Conservation (phyloP, 2,797 vertebrate species). For the Bradypodion ventrale region DNA sequence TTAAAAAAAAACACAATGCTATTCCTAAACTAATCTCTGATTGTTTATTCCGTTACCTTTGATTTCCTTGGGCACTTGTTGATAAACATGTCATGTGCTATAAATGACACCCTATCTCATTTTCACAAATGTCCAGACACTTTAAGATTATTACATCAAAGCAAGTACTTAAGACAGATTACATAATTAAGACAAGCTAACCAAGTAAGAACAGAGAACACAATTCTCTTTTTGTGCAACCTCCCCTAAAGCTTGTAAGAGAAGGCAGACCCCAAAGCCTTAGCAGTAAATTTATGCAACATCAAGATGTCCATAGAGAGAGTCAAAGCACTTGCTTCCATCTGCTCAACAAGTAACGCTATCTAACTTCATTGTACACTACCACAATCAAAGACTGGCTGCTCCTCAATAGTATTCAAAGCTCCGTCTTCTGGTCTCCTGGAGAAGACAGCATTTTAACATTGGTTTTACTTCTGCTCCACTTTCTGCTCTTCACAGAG, state of each 20-base stretch:
- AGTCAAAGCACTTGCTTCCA: neutral
- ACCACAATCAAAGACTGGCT: neutral
- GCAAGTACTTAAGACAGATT: neutral
- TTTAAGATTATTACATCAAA: neutral
- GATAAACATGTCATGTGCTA: neutral
- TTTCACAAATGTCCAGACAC: neutral
- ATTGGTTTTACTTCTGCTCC: neutral
- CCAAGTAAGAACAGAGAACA: neutral
- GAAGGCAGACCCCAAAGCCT: neutral
- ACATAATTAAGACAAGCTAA: neutral
- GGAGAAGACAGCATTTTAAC: neutral
- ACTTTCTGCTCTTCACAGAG: conserved; percentile 3
- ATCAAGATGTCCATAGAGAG: neutral
- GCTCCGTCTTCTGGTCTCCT: neutral
- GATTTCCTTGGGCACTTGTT: neutral
- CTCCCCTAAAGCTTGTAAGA: neutral
- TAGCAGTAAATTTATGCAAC: neutral
- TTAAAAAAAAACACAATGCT: too few species aligned
- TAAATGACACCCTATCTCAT: neutral
- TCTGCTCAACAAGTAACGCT: neutral
- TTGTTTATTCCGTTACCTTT: neutral
- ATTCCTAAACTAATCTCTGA: neutral
- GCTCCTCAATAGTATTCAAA: neutral
- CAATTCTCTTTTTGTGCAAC: neutral
- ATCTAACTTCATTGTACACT: neutral